A percentile compares a stretch with the other conserved stretches of the same genome.
phyloP scores from a whole-genome alignment of 2,888 invertebrate species.

The Spilosoma lubricipeda region DNA sequence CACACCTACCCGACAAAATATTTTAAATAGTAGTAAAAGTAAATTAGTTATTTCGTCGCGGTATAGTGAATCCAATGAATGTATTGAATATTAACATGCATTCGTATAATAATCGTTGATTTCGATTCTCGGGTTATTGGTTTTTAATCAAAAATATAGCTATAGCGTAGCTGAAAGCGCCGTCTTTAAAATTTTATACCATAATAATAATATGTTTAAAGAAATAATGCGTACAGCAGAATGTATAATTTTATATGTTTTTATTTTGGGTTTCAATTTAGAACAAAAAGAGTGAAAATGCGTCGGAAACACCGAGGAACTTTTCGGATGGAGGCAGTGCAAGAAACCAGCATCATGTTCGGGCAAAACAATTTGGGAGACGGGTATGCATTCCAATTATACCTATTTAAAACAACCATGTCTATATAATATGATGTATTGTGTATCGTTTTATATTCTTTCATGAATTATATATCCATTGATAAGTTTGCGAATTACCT shows the following conservation, averaged over 20 bases:
- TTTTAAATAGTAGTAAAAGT: neutral
- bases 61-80: neutral
- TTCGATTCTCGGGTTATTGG: neutral
- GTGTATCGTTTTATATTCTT: too few species aligned
- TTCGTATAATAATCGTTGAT: neutral
- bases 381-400: conserved; percentile 26
- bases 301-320: conserved; percentile 56
- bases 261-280: conserved; percentile 2
- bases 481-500: neutral
- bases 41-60: neutral
- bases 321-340: conserved; percentile 48
- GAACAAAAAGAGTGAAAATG: conserved; percentile 44
- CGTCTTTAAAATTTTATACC: neutral
- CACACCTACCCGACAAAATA: neutral
- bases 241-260: neutral
- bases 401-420: neutral
- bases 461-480: neutral
- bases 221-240: neutral
- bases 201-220: too few species aligned
- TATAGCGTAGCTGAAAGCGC: neutral
- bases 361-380: conserved; percentile 17
- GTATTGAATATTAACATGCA: neutral
- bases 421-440: neutral
- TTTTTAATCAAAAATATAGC: neutral
- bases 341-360: conserved; percentile 43